Evolutionary conservation across 2,113 vertebrate genomes (phyloP), one percentile per base, ranked within the genome.

Genomic region (Lamprologus sp.): DNA sequence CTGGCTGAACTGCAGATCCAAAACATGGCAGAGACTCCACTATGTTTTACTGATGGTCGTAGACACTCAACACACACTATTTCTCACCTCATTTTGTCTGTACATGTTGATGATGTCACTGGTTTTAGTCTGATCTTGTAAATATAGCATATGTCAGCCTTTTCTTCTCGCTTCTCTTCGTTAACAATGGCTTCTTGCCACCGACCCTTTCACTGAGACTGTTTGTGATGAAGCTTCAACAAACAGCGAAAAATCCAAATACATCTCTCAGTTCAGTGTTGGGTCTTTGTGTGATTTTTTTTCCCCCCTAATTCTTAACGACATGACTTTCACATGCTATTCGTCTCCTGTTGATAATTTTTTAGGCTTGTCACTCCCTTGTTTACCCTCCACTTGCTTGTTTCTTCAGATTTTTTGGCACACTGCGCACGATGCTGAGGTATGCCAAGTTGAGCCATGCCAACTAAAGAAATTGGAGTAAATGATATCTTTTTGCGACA

Each of bases 381-480:
- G 12, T 70, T 42, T 42, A 40, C 28, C 68, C 40, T 73, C 68
- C 21, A 45, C 21, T 73, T 26, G 37, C 14, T 15, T 9, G 68
- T 45, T 73, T 15, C 40, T 7, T 73, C 21, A 10, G 7, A 45
- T 26, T 45, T 45, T 73, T 73, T 73, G 21, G 14, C 40, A 5
- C 21, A 23, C 68, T 17, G 40, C 40, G n/a, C 65, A 45, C 21
- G 1, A 68, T 68, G 35, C 35, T 21, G 1, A 68, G 35, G 63
- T 40, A 21, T 68, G 63, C 35, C 68, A 73, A 73, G 37, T 45
- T 73, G 21, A 73, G 21, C 40, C 13, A 42, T 6, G 37, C 65
- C n/a, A 75, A 47, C 68, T 19, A 75, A 75, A 75, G 40, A 75
- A 75, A 75, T 19, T 26, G 40, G 68, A 47, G 9, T 45, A 75